Evolutionary conservation across 2,797 vertebrate genomes (phyloP).

Genomic region (Gephyroberyx darwinii): DNA sequence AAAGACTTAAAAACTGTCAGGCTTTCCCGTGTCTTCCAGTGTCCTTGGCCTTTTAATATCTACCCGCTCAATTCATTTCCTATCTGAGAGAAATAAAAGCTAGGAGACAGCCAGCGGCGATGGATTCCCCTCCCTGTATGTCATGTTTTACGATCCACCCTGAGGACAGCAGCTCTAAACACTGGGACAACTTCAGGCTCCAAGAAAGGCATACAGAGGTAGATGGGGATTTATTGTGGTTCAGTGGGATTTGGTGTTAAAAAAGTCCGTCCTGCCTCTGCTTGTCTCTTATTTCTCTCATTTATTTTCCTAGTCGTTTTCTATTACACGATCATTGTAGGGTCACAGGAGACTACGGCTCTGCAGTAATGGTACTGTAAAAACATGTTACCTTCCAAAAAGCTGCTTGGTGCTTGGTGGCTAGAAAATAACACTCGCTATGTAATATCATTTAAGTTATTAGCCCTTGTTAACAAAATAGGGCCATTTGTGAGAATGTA

Average conservation of each 20-base stretch:
- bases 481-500: too few relatives aligned
- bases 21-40: not conserved
- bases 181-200: conserved; percentile 3
- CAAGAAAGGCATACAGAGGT: not conserved
- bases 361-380: too few relatives aligned
- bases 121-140: conserved; percentile 21
- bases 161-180: conserved; percentile 28
- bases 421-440: too few relatives aligned
- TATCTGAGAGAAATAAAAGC: conserved; percentile 21
- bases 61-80: conserved; percentile 7
- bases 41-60: conserved; percentile 35
- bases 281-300: not conserved
- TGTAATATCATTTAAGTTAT: too few relatives aligned
- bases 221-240: conserved; percentile 14
- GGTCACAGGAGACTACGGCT: not conserved
- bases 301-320: not conserved
- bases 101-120: not conserved
- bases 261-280: conserved; percentile 8
- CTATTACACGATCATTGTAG: not conserved
- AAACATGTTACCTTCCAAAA: too few relatives aligned
- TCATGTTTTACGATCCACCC: conserved; percentile 26
- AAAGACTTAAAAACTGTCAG: not conserved
- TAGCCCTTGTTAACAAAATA: too few relatives aligned
- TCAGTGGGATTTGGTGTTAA: conserved; percentile 12
- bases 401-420: too few relatives aligned